phyloP scores from a whole-genome alignment of 2,888 invertebrate species.

The Eucera pruinosa region DNA sequence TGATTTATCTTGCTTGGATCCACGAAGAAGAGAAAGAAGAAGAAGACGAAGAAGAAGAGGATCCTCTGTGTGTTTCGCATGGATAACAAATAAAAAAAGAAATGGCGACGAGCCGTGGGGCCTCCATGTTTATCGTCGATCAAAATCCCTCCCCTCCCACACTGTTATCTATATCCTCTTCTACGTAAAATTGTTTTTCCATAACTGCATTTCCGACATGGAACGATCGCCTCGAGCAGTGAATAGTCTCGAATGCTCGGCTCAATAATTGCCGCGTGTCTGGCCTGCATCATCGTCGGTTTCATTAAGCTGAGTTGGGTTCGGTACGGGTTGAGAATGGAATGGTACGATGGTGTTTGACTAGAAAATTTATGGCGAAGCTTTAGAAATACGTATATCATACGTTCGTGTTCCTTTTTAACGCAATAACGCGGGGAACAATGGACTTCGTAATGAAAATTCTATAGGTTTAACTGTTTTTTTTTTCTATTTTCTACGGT shows the following conservation, averaged over 20 bases:
- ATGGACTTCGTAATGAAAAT: not conserved
- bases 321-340: not conserved
- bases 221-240: not conserved
- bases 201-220: not conserved
- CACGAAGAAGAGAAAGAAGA: conserved; percentile 14
- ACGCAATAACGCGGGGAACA: not conserved
- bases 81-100: conserved; percentile 20
- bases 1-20: conserved; percentile 66
- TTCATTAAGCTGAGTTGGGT: conserved; percentile 6
- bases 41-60: not conserved
- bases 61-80: not conserved
- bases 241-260: conserved; percentile 3
- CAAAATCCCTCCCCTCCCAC: not conserved
- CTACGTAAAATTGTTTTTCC: conserved; percentile 33
- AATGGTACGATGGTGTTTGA: not conserved
- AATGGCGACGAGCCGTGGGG: conserved; percentile 5
- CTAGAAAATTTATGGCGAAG: not conserved
- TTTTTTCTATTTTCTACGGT: not conserved
- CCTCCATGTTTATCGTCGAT: conserved; percentile 39
- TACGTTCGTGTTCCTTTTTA: not conserved
- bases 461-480: not conserved
- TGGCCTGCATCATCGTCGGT: not conserved
- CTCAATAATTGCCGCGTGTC: conserved; percentile 36
- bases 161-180: not conserved
- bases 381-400: not conserved